phyloP scores from a whole-genome alignment of 1,140 invertebrate species.

The Steinernema khuongi region DNA sequence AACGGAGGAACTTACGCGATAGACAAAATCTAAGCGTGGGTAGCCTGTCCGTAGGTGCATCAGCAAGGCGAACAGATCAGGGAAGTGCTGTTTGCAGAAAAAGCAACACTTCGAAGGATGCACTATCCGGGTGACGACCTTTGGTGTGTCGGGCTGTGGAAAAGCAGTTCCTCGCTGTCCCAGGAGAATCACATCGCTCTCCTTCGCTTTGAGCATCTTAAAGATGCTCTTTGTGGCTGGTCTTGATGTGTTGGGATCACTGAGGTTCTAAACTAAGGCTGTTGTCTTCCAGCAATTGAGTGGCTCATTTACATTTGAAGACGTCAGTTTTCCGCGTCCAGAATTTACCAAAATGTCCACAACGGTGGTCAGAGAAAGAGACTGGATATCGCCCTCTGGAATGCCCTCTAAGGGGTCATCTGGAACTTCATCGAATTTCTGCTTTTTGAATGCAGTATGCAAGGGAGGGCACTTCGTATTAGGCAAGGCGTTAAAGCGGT shows the following conservation, averaged over 20 bases:
- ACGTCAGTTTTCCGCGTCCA: not conserved
- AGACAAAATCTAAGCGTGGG: not conserved
- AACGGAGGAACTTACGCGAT: not conserved
- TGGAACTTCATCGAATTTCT: not conserved
- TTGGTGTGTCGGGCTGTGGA: not conserved
- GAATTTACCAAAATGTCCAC: not conserved
- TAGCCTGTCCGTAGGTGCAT: not conserved
- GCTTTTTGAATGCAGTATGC: not conserved
- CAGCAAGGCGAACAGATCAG: not conserved
- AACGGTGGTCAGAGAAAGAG: not conserved
- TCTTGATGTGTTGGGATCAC: not conserved
- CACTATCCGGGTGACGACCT: not conserved
- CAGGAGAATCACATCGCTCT: not conserved
- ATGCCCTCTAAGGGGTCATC: not conserved
- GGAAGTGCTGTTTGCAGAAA: not conserved
- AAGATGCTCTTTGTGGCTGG: not conserved
- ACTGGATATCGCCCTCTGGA: not conserved
- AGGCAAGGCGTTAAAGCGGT: not conserved
- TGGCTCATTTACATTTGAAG: not conserved
- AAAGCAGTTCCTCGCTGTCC: not conserved
- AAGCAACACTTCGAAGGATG: not conserved
- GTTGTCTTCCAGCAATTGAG: not conserved
- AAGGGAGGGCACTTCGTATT: not conserved
- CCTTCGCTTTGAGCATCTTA: not conserved
- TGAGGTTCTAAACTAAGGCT: not conserved